A percentile compares a stretch with the other conserved stretches of the same genome.
Evolutionary conservation across 2,888 invertebrate genomes (phyloP).

Genomic region (Eudasyphora cyanicolor): DNA sequence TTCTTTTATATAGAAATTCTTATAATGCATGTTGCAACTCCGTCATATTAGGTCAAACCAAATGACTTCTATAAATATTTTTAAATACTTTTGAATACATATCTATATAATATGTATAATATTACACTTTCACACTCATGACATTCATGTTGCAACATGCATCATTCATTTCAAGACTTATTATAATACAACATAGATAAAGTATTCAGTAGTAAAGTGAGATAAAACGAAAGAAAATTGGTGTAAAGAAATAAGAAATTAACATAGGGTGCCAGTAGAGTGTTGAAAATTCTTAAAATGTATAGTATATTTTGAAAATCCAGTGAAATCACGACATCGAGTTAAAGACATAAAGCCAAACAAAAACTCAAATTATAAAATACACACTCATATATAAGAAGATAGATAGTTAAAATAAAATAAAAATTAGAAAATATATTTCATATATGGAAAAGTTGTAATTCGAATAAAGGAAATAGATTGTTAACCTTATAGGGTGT

Average conservation of each 20-base stretch:
- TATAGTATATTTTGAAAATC: conserved; percentile 15
- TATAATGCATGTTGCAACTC: conserved; percentile 74
- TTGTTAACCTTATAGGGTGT: background rate
- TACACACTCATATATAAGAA: conserved; percentile 27
- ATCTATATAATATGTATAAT: conserved; percentile 47
- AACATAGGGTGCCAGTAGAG: conserved; percentile 22
- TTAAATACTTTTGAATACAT: conserved; percentile 11
- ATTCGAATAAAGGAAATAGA: background rate
- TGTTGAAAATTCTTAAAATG: background rate
- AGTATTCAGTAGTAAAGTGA: conserved; percentile 15
- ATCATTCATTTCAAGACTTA: conserved; percentile 55
- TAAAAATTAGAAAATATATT: background rate
- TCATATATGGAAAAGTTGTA: conserved; percentile 6
- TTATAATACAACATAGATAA: conserved; percentile 50
- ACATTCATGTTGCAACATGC: conserved; percentile 76
- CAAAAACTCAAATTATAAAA: conserved; percentile 2
- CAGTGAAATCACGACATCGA: conserved; percentile 14
- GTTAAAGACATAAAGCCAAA: background rate
- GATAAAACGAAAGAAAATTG: conserved; percentile 28
- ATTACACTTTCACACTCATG: conserved; percentile 42
- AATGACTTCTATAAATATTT: conserved; percentile 50
- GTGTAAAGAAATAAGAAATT: conserved; percentile 15
- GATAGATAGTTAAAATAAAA: background rate
- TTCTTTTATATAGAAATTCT: background rate
- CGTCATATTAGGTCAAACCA: too few relatives aligned